Evolutionary conservation across 1,140 invertebrate species (phyloP), one percentile per base, ranked within the genome.

Genomic region (Yoshiicerus persimilis): DNA sequence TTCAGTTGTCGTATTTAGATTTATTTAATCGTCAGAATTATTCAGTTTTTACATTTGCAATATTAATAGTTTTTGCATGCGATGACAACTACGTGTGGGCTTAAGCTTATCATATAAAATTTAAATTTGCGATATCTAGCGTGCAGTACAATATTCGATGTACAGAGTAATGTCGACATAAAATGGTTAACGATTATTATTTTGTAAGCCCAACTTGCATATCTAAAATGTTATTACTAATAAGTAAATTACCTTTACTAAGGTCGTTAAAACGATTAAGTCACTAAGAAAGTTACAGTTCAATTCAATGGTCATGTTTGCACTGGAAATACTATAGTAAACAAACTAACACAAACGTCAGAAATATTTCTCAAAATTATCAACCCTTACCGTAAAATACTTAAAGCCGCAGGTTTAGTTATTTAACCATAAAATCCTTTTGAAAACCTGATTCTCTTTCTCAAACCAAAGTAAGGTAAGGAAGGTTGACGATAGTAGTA

Each of bases 401-500:
- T 30, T 11, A 6, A 25, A 75, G 16, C 10, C 23, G 27, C n/a
- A n/a, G n/a, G n/a, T n/a, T 16, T 0, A 30, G 4, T 8, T 30
- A n/a, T 5, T 9, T 30, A 75, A 25, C 27, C 27, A 11, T 9
- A 38, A 36, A 88, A 32, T 0, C 84, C 88, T 30, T 89, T 87
- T 0, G 16, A n/a, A 39, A 89, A 83, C 10, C 56, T 11, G 30
- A 89, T 83, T 16, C 84, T 23, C 41, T 87, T 88, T 16, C 87
- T 75, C n/a, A 88, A 89, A 23, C 87, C 83, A 64, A 88, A 64
- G 13, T 64, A 39, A 23, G 62, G 41, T 34, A 66, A 75, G n/a
- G 9, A 23, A 2, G 30, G 20, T 41, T 10, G 39, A 11, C 16
- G 39, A 13, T 66, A 66, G 64, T 20, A 9, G 25, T 75, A 75